These are phyloP conservation scores for Monodelphis domestica DNA, from an alignment of 2,797 vertebrate species.

Conservation along the genomic window DNA sequence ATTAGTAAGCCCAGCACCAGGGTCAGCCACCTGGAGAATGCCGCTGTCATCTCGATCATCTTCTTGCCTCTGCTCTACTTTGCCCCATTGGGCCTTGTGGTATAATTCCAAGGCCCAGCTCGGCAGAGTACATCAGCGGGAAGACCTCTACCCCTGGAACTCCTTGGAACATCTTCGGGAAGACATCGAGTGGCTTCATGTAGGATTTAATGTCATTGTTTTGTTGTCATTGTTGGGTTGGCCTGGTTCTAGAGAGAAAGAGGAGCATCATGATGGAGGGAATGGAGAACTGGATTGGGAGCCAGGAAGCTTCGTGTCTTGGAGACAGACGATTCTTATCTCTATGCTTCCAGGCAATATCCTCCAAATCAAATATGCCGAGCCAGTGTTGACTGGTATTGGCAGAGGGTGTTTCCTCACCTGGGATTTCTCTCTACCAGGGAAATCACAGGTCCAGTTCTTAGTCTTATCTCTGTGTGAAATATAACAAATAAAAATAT, in stretches of 20 bases:
- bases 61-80: not conserved
- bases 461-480: not conserved
- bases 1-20: not conserved
- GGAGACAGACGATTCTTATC: not conserved
- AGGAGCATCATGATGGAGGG: not conserved
- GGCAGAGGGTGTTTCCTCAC: not conserved
- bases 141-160: not conserved
- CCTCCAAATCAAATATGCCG: not conserved
- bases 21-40: not conserved
- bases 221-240: not conserved
- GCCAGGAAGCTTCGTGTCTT: not conserved
- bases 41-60: not conserved
- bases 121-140: not conserved
- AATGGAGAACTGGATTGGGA: not conserved
- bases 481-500: too few relatives aligned
- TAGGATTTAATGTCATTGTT: not conserved
- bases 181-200: not conserved
- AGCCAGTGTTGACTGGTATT: not conserved
- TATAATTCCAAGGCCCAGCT: not conserved
- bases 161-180: not conserved
- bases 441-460: not conserved
- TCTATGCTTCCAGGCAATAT: not conserved
- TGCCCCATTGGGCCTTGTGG: not conserved
- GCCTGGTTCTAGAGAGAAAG: not conserved
- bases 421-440: not conserved